Evolutionary conservation across 1,140 invertebrate species (phyloP).

Genomic region (Thalassaphorura encarpata): DNA sequence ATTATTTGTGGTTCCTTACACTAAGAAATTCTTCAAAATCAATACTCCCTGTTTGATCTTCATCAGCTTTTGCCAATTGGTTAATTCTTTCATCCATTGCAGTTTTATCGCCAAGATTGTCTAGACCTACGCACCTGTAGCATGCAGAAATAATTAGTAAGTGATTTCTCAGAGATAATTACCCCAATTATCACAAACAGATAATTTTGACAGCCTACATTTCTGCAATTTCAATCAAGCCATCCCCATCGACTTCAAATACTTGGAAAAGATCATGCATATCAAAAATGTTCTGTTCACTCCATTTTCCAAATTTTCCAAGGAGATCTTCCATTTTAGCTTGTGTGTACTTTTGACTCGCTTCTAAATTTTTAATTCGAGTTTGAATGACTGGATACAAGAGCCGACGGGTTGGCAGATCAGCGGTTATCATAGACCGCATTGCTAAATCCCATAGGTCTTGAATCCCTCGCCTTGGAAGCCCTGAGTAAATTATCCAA

Average conservation of each 20-base stretch:
- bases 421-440: constrained; percentile 21
- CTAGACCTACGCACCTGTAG: constrained; percentile 27
- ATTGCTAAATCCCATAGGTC: constrained; percentile 15
- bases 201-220: constrained; percentile 14
- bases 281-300: constrained; percentile 24
- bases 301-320: constrained; percentile 19
- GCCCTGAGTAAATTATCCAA: constrained; percentile 1
- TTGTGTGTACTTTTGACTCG: constrained; percentile 23
- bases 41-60: constrained; percentile 26
- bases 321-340: constrained; percentile 23
- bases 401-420: constrained; percentile 14
- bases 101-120: constrained; percentile 28
- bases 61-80: constrained; percentile 17
- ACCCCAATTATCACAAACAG: too few relatives aligned
- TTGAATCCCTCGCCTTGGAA: background rate
- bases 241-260: constrained; percentile 31
- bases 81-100: constrained; percentile 17
- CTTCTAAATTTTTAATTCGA: constrained; percentile 21
- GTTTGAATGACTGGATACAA: constrained; percentile 19
- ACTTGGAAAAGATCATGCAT: constrained; percentile 30
- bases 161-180: background rate
- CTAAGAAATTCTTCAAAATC: constrained; percentile 31
- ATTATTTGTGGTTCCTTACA: too few relatives aligned
- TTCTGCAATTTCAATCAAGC: constrained; percentile 29
- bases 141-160: background rate